Evolutionary conservation across 2,888 invertebrate genomes (phyloP).

Genomic region (Phorcus lineatus): DNA sequence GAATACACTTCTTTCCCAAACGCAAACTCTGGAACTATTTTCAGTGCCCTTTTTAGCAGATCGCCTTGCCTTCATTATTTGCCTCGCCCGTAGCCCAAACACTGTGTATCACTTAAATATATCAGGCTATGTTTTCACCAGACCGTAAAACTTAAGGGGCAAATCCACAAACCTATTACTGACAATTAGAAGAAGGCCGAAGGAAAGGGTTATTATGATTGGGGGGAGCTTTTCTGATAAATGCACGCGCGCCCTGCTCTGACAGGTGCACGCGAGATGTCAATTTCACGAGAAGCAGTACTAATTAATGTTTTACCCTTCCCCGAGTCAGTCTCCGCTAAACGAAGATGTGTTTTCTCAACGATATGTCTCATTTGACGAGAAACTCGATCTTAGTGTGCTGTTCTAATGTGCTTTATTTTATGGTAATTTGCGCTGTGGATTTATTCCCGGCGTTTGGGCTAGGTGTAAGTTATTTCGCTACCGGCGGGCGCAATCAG

Average conservation of each 20-base stretch:
- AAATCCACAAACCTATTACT: neutral
- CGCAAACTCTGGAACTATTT: neutral
- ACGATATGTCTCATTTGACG: conserved; percentile 21
- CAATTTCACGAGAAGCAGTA: neutral
- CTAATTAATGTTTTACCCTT: conserved; percentile 22
- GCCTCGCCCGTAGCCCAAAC: neutral
- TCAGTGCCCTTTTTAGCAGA: neutral
- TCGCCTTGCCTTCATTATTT: neutral
- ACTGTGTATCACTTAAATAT: too few species aligned
- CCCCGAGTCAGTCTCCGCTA: neutral
- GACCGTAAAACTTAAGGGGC: neutral
- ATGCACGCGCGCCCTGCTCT: neutral
- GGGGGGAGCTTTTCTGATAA: neutral
- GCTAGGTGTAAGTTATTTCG: too few species aligned
- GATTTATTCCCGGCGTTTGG: neutral
- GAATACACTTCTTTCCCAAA: neutral
- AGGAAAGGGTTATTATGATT: neutral
- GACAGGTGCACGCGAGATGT: conserved; percentile 3
- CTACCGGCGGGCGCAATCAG: too few species aligned
- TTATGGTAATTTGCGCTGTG: neutral
- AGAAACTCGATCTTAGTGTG: neutral
- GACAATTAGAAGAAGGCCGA: neutral
- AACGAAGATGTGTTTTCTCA: conserved; percentile 12
- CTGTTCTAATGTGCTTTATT: neutral
- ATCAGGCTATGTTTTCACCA: neutral